A percentile compares a stretch with the other conserved stretches of the same genome.
These are phyloP conservation scores for Pseudonaja textilis DNA, from an alignment of 2,113 vertebrate genomes.

Conservation along the genomic window DNA sequence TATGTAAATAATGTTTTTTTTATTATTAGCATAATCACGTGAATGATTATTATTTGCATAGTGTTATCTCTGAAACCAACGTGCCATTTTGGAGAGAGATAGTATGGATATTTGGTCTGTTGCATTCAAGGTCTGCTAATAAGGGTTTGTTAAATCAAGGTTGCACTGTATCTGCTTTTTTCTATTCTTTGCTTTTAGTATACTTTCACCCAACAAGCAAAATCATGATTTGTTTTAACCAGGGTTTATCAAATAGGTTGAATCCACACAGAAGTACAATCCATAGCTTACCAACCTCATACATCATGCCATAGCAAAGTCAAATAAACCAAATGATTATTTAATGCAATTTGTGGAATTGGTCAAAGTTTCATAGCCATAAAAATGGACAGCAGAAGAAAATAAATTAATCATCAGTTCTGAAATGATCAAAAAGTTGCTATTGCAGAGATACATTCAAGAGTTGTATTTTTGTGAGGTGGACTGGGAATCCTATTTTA, in stretches of 20 bases:
- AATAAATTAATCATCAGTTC: background rate
- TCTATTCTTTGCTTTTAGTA: background rate
- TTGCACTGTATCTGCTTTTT: background rate
- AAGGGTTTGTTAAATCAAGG: background rate
- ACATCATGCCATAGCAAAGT: background rate
- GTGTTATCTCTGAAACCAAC: background rate
- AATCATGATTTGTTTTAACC: background rate
- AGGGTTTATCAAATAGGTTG: background rate
- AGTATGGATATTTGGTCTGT: background rate
- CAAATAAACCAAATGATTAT: background rate
- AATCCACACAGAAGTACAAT: background rate
- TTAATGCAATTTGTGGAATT: background rate
- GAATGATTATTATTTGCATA: background rate
- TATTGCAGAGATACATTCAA: background rate
- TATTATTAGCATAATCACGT: background rate
- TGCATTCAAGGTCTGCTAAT: background rate
- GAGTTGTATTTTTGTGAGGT: background rate
- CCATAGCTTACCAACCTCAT: background rate
- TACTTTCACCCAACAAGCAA: background rate
- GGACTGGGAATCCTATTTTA: background rate
- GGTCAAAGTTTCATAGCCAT: background rate
- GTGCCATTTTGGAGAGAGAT: background rate
- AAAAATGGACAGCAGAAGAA: background rate
- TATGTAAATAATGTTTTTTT: background rate
- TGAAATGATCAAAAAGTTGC: background rate